A percentile compares a stretch with the other conserved stretches of the same genome.
Evolutionary conservation across 2,888 invertebrate species (phyloP).

Genomic region (Noctua comes): DNA sequence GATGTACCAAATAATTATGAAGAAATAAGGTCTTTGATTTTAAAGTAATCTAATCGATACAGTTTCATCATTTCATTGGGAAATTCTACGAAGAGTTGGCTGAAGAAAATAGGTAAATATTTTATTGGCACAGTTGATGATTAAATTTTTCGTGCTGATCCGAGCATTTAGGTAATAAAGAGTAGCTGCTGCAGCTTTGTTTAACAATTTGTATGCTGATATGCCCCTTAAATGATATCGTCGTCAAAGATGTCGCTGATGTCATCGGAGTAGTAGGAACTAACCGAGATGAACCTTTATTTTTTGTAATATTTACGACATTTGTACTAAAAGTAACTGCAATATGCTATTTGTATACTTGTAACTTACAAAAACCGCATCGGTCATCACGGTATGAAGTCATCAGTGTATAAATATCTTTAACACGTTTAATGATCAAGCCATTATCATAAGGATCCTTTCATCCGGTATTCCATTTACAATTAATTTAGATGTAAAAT

Average conservation of each 20-base stretch:
- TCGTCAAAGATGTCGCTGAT: slow-evolving; percentile 36
- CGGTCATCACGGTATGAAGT: slow-evolving; percentile 5
- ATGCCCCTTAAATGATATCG: slow-evolving; percentile 31
- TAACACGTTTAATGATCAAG: not conserved
- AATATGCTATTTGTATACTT: slow-evolving; percentile 14
- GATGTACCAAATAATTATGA: slow-evolving; percentile 46
- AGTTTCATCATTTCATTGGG: slow-evolving; percentile 21
- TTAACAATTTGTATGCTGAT: slow-evolving; percentile 18
- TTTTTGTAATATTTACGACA: slow-evolving; percentile 8
- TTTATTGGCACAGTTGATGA: not conserved
- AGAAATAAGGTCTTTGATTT: slow-evolving; percentile 26
- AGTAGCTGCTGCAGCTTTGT: slow-evolving; percentile 4
- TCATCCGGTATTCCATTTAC: not conserved
- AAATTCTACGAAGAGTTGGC: slow-evolving; percentile 10
- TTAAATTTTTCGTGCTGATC: not conserved
- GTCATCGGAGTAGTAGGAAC: slow-evolving; percentile 32
- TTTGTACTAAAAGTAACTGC: slow-evolving; percentile 9
- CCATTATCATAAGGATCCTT: not conserved
- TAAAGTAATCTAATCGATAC: slow-evolving; percentile 18
- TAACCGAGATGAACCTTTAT: not conserved
- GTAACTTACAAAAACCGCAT: slow-evolving; percentile 17
- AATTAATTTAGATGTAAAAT: not conserved
- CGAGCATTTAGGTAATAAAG: not conserved
- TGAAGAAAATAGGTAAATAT: not conserved
- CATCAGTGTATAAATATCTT: slow-evolving; percentile 2